These are phyloP conservation scores for Tauraco hartlaubi DNA, from an alignment of 2,797 vertebrate species.

Conservation along the genomic window DNA sequence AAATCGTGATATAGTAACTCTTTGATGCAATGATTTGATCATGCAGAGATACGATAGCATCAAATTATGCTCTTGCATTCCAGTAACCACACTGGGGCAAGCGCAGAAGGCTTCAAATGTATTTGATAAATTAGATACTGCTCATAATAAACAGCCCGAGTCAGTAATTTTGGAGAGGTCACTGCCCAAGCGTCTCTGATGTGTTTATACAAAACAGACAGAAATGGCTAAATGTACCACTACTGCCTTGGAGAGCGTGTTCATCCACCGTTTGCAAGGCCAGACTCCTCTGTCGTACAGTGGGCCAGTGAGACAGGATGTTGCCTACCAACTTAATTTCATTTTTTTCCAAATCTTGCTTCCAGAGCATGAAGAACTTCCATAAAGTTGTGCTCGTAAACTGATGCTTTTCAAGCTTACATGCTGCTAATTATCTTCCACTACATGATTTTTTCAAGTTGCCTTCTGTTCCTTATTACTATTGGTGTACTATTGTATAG, in stretches of 20 bases:
- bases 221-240: not conserved
- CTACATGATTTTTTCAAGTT: not conserved
- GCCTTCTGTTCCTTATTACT: constrained; percentile 43
- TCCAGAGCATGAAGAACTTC: not conserved
- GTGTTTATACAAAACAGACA: not conserved
- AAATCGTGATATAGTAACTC: accelerated
- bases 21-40: no score
- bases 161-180: not conserved
- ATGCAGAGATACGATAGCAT: not conserved
- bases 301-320: not conserved
- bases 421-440: constrained; percentile 41
- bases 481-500: not conserved
- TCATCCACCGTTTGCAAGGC: not conserved
- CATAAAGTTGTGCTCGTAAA: not conserved
- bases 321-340: not conserved
- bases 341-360: not conserved
- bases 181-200: not conserved
- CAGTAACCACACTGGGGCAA: not conserved
- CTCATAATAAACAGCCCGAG: not conserved
- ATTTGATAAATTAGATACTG: not conserved
- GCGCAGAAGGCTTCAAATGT: not conserved
- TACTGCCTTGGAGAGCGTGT: not conserved
- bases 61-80: not conserved
- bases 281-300: not conserved
- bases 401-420: not conserved